Evolutionary conservation across 1,140 invertebrate genomes (phyloP).

Genomic region (Calephelis nemesis): DNA sequence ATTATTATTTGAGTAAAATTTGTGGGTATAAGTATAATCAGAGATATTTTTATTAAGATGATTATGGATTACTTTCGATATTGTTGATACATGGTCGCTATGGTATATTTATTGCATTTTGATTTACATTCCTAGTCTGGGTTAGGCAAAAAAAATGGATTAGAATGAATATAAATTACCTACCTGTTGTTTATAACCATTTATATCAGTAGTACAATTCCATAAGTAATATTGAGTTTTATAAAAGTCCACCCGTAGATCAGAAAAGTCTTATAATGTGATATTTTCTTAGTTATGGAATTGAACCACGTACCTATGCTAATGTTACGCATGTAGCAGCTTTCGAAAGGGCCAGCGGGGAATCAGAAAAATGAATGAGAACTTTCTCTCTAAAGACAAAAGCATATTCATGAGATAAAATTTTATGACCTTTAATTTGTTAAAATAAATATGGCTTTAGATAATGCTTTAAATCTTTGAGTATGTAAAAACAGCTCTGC

Average conservation of each 20-base stretch:
- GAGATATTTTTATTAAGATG: neutral
- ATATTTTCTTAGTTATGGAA: constrained; percentile 1
- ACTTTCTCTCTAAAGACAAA: too few relatives aligned
- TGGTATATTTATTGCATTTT: constrained; percentile 35
- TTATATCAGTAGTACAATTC: neutral
- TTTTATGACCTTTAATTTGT: too few relatives aligned
- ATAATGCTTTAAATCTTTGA: too few relatives aligned
- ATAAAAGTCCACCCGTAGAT: neutral
- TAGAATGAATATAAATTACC: neutral
- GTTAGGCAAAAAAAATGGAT: constrained; percentile 5
- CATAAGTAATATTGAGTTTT: neutral
- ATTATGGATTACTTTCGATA: neutral
- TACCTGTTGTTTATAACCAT: neutral
- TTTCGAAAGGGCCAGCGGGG: neutral
- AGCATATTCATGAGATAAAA: too few relatives aligned
- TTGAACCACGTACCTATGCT: neutral
- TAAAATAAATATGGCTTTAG: too few relatives aligned
- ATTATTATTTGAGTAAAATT: neutral
- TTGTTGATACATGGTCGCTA: constrained; percentile 4
- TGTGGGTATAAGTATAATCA: constrained; percentile 4
- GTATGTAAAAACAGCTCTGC: too few relatives aligned
- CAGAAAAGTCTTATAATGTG: neutral
- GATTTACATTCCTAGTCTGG: constrained; percentile 52
- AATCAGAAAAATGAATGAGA: neutral
- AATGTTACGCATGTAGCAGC: neutral